Conservation (phyloP, 2,113 vertebrate species). For the Chaetodon trifascialis region DNA sequence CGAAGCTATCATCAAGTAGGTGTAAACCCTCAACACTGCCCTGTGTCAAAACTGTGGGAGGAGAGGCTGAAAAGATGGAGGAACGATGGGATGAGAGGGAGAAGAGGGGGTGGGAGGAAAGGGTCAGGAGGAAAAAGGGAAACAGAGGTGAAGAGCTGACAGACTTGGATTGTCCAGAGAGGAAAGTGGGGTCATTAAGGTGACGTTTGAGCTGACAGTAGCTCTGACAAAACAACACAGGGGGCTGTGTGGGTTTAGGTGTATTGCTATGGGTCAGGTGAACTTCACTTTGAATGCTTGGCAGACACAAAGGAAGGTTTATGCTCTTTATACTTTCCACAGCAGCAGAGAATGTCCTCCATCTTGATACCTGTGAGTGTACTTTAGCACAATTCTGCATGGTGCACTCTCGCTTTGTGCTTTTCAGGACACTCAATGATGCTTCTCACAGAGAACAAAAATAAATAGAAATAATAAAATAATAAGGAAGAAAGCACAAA, state of each 20-base stretch:
- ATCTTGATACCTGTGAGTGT: not conserved
- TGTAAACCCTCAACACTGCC: conserved; percentile 83
- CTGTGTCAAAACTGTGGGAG: conserved; percentile 32
- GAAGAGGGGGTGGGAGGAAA: not conserved
- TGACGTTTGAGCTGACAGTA: not conserved
- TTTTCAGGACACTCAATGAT: too few relatives aligned
- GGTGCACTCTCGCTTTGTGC: too few relatives aligned
- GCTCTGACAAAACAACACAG: not conserved
- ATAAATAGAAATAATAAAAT: too few relatives aligned
- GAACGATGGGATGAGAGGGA: not conserved
- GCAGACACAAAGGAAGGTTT: not conserved
- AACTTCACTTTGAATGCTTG: not conserved
- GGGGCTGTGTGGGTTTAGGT: not conserved
- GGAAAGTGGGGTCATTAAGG: not conserved
- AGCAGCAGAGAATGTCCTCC: not conserved
- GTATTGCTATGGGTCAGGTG: not conserved
- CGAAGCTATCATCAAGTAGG: conserved; percentile 99
- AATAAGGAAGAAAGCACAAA: too few relatives aligned
- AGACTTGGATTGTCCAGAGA: not conserved
- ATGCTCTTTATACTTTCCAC: not conserved
- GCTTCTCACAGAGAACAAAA: too few relatives aligned
- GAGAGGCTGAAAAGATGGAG: conserved; percentile 10
- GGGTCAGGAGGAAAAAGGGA: not conserved
- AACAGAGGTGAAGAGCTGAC: not conserved
- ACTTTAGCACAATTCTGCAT: not conserved